Base-by-base conservation (phyloP, 2,113 vertebrate species). In the Sander vitreus region DNA sequence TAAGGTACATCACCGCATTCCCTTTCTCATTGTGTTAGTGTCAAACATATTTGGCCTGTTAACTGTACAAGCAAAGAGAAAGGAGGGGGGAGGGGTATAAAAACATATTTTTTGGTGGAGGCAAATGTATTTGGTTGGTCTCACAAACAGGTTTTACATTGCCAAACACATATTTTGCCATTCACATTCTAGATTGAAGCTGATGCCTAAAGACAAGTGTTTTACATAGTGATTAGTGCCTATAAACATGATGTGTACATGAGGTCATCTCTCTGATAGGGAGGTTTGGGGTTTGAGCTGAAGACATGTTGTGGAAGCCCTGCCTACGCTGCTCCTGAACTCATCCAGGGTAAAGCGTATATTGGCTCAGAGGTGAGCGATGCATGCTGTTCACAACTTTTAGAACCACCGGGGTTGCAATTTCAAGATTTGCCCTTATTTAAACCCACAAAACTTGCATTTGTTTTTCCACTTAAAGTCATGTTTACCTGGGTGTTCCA, bases 241-340 rank as follows among this genome's bases (percentile, higher is more conserved):
- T 57, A 8, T 59, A 27, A 59, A 57, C 16, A 16, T 15, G 5
- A 25, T 11, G 51, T 57, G 3, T 23, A 25, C 16, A 27, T 27
- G 21, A 63, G 33, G 21, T 76, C 27, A 8, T 63, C 48, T 78
- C 23, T 45, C 83, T 79, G 68, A 0, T 53, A 99, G 98, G 96
- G 97, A 36, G 97, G 97, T 65, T 94, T 98, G 87, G 94, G 97
- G 79, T 97, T 97, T 73, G 97, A 95, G 39, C 92, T 99, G 65
- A 96, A 94, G 91, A 99, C 98, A 0, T 99, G 96, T 72, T 99
- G 97, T 83, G 98, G 98, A 23, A 99, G 97, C 88, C 98, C 98
- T 45, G 97, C 97, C 5, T 99, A 99, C 27, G 98, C 97, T 65
- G 98, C 98, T 4, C 98, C 98, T 25, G 98, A 99, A 85, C 95